These are phyloP conservation scores for Anticlea derivata DNA, from an alignment of 2,888 invertebrate species.

Conservation along the genomic window DNA sequence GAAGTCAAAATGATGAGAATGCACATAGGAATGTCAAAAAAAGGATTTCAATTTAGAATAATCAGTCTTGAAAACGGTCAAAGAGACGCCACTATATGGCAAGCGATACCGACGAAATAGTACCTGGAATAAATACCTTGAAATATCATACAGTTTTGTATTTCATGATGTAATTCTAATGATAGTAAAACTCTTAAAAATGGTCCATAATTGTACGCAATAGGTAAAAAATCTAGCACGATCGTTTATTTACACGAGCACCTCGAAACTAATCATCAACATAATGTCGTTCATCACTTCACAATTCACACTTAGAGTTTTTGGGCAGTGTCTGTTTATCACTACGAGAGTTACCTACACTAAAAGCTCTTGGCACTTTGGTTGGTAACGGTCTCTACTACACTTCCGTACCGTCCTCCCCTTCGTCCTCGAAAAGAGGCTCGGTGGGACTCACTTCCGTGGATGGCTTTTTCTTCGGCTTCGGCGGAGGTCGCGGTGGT, in stretches of 20 bases:
- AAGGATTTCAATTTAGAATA: conserved; percentile 74
- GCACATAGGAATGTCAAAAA: conserved; percentile 70
- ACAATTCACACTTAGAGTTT: conserved; percentile 30
- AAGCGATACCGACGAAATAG: conserved; percentile 44
- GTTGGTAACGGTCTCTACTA: conserved; percentile 76
- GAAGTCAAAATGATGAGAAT: conserved; percentile 45
- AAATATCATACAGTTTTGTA: conserved; percentile 54
- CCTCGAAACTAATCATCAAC: conserved; percentile 46
- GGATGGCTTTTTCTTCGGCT: conserved; percentile 90
- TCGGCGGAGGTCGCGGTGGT: conserved; percentile 92
- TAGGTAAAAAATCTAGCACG: conserved; percentile 82
- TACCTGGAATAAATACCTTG: conserved; percentile 75
- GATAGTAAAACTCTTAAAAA: conserved; percentile 57
- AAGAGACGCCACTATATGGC: conserved; percentile 51
- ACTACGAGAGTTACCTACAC: conserved; percentile 50
- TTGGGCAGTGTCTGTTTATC: conserved; percentile 33
- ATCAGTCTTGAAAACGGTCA: conserved; percentile 80
- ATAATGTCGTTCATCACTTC: conserved; percentile 50
- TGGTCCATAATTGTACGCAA: conserved; percentile 79
- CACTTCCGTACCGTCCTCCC: conserved; percentile 95
- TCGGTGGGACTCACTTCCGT: conserved; percentile 84
- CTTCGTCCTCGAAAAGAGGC: conserved; percentile 93
- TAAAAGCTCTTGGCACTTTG: conserved; percentile 80
- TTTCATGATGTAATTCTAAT: conserved; percentile 41
- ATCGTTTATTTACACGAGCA: conserved; percentile 80